These are phyloP conservation scores for Himalopsyche japonica DNA, from an alignment of 2,888 invertebrate species.

Conservation along the genomic window DNA sequence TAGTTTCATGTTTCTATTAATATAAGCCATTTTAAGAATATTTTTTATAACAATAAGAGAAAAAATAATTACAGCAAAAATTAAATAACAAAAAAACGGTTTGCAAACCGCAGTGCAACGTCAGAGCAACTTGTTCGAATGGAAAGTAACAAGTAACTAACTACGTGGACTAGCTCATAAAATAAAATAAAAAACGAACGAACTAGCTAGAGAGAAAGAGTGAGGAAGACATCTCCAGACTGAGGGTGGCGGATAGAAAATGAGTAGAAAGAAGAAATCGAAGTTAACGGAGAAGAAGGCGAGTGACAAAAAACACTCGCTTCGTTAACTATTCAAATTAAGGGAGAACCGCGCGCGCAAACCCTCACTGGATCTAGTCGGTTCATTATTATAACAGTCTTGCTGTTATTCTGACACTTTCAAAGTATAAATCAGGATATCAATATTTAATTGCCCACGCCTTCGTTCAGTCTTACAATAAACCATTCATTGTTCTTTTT, in stretches of 20 bases:
- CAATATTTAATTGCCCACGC: background rate
- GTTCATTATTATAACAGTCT: no score
- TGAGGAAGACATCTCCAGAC: background rate
- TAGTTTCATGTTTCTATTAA: no score
- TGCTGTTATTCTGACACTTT: background rate
- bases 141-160: background rate
- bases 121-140: background rate
- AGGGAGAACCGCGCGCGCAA: conserved; percentile 2
- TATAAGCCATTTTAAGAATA: no score
- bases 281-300: background rate
- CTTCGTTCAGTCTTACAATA: no score
- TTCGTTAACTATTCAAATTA: conserved; percentile 41
- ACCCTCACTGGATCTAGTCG: background rate
- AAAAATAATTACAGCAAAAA: no score
- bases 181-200: background rate
- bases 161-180: background rate
- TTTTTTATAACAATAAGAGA: no score
- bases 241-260: background rate
- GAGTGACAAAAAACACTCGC: conserved; percentile 29
- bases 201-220: background rate
- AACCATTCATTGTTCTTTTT: no score
- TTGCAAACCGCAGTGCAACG: background rate
- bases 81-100: background rate
- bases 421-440: background rate
- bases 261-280: conserved; percentile 22